phyloP scores from a whole-genome alignment of 2,113 vertebrate species.

The Nycticebus coucang region DNA sequence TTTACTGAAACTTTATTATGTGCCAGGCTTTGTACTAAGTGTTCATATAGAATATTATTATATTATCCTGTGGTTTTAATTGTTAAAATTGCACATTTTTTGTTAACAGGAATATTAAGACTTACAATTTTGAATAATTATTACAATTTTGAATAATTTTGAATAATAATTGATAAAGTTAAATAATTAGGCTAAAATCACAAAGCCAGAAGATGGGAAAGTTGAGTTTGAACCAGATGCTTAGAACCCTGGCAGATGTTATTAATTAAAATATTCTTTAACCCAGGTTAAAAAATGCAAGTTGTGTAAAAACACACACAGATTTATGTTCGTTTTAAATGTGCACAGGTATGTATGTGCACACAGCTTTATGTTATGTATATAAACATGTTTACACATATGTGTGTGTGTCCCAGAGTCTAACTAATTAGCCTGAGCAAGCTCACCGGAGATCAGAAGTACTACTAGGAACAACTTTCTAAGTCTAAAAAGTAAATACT shows the following conservation, averaged over 20 bases:
- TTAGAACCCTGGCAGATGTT: neutral
- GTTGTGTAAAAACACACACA: neutral
- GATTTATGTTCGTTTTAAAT: neutral
- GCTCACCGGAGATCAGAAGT: no score
- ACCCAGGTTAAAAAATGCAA: neutral
- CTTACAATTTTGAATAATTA: neutral
- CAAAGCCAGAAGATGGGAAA: neutral
- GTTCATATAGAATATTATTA: neutral
- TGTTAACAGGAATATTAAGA: neutral
- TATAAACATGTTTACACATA: no score
- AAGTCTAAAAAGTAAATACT: neutral
- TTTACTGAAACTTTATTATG: neutral
- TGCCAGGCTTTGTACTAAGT: fast-evolving
- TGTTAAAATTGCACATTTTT: neutral
- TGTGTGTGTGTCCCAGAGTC: fast-evolving
- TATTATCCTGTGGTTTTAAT: neutral
- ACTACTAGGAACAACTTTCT: neutral
- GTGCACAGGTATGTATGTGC: neutral
- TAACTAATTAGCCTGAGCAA: neutral
- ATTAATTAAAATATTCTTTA: neutral
- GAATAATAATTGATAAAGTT: neutral
- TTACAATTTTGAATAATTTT: no score
- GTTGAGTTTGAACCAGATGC: neutral
- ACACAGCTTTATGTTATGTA: neutral
- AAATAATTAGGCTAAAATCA: neutral